Base-by-base conservation (phyloP, 2,797 vertebrate genomes). In the Danio albolineatus region DNA sequence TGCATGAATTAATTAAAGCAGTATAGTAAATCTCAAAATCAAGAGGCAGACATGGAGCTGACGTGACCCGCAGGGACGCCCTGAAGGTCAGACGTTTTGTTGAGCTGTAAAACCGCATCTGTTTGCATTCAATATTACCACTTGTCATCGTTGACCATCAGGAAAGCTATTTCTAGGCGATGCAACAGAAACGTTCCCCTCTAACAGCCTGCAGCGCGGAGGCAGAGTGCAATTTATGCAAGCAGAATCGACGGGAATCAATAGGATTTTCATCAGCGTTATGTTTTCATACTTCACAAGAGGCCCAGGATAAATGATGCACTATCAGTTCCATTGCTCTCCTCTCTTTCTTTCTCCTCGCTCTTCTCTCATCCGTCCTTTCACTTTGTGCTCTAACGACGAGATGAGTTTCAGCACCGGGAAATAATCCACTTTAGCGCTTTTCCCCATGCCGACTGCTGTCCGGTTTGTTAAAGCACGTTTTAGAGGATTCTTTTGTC, bases 201-300 rank as follows among this genome's bases (percentile, higher is more conserved):
- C 75, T 83, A 87, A 86, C 87, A 83, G 83, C 70, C 79, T 62
- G 86, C 86, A 84, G 82, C 72, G 85, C 73, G 85, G 87, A 89
- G 89, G 81, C 89, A 90, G 84, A 88, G 83, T 84, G 83, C 89
- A 90, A 91, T 93, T 89, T 91, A 86, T 94, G 91, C 92, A 86
- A 92, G 90, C 91, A 91, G 89, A 92, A 92, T 90, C 82, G 82
- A 89, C 85, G 75, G 74, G 78, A 85, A 93, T 94, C 93, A 80
- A 93, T 94, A 89, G 85, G 84, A 91, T 92, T 94, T 94, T 94
- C 92, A 94, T 94, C 93, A 93, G 90, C 84, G 88, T 91, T 93
- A 89, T 90, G 89, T 93, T 93, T 94, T 93, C 89, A 92, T 93
- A 88, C 88, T 87, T 90, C 90, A 86, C 87, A 17, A 59, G 86